Evolutionary conservation across 2,888 invertebrate genomes (phyloP).

Genomic region (Aphidoletes aphidimyza): DNA sequence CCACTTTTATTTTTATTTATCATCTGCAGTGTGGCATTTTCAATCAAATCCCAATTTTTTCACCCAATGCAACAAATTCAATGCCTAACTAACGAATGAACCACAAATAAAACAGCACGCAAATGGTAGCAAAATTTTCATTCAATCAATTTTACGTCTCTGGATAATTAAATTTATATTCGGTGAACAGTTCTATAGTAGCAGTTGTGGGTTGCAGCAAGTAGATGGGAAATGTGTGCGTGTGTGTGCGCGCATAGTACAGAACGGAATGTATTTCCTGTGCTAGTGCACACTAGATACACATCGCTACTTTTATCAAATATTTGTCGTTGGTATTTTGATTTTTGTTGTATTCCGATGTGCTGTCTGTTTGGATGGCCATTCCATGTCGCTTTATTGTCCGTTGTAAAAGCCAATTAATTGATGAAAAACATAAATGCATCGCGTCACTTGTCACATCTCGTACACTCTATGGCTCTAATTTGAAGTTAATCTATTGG

Average conservation of each 20-base stretch:
- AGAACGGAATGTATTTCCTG: background rate
- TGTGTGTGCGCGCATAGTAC: background rate
- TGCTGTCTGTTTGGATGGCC: background rate
- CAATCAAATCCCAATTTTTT: no score
- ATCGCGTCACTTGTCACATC: slow-evolving; percentile 44
- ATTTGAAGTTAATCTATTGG: slow-evolving; percentile 6
- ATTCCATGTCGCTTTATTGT: background rate
- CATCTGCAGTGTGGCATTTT: background rate
- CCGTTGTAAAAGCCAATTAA: slow-evolving; percentile 41
- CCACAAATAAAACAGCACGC: slow-evolving; percentile 24
- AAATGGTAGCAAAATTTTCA: slow-evolving; percentile 45
- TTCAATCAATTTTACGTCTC: slow-evolving; percentile 35
- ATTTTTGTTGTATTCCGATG: background rate
- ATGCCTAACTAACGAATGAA: slow-evolving; percentile 15
- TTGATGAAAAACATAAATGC: slow-evolving; percentile 40
- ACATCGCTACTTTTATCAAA: slow-evolving; percentile 15
- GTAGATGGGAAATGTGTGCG: no score
- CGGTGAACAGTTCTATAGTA: background rate
- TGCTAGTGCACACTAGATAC: no score
- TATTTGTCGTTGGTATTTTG: slow-evolving; percentile 34
- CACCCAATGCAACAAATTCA: no score
- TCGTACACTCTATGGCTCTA: background rate
- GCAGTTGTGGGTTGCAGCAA: no score
- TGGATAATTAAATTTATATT: slow-evolving; percentile 36
- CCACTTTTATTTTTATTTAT: background rate